These are phyloP conservation scores for Synergus gifuensis DNA, from an alignment of 2,888 invertebrate species.

Conservation along the genomic window DNA sequence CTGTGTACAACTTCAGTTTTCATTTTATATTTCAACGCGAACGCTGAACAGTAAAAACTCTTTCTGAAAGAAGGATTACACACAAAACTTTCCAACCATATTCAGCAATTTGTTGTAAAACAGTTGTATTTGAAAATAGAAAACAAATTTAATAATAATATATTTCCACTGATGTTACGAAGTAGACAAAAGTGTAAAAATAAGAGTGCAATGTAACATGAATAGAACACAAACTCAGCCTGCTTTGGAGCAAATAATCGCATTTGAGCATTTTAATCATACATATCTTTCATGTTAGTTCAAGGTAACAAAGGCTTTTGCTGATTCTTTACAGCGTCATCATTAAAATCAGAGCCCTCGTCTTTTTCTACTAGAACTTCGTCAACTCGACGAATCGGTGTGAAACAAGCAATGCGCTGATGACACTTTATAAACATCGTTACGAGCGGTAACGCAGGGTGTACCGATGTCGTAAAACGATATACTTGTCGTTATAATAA, in stretches of 20 bases:
- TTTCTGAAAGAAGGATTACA: neutral
- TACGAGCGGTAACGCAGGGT: constrained; percentile 41
- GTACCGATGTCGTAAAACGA: constrained; percentile 65
- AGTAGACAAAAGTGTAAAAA: neutral
- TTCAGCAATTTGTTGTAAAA: neutral
- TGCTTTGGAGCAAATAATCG: constrained; percentile 6
- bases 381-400: constrained; percentile 12
- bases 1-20: neutral
- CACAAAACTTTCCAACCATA: neutral
- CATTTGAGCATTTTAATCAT: constrained; percentile 22
- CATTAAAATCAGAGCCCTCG: constrained; percentile 33
- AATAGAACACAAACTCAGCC: neutral
- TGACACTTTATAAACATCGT: constrained; percentile 29
- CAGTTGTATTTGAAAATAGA: neutral
- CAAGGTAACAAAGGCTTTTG: neutral
- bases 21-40: neutral
- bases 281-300: neutral
- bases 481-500: constrained; percentile 66
- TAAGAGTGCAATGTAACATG: neutral
- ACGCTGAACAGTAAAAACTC: neutral
- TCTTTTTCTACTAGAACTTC: constrained; percentile 12
- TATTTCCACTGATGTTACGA: neutral
- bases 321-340: constrained; percentile 23
- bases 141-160: neutral
- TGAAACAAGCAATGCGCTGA: constrained; percentile 1